Base-by-base conservation (phyloP, 2,797 vertebrate genomes). In the Furcifer pardalis region DNA sequence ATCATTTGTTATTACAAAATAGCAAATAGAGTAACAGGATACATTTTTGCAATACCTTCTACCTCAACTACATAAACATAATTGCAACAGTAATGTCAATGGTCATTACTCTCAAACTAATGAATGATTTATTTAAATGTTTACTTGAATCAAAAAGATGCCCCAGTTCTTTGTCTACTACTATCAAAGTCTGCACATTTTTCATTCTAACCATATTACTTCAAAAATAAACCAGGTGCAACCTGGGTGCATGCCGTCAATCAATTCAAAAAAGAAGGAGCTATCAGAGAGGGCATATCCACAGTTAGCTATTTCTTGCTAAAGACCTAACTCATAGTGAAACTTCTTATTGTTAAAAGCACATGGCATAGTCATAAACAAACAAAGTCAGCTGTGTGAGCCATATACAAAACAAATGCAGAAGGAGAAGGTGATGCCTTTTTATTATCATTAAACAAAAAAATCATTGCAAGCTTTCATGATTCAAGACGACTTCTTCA, bases 1-100 rank as follows among this genome's bases (percentile, higher is more conserved):
- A 49, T 66, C 82, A 42, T 0, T 30, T 52, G 30, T 75, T 73
- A 17, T 73, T 68, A 4, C 66, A 83, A 89, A 62, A 30, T 42
- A 65, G 72, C 15, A 42, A 60, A 5, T 5, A 12, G 12, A 68
- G 52, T 12, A 69, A 81, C 49, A 35, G 4, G 88, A n/a, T 86
- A 59, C 35, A 7, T 85, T 69, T 63, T 77, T 46, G 4, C 3
- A 1, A 7, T 25, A 46, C 88, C 90, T 78, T 89, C 82, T 80
- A 91, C 62, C 49, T 44, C 19, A 75, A 76, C n/a, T 84, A 73
- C 83, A 42, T 40, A 86, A 88, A 68, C 19, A n/a, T 80, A 83
- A 88, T 89, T 91, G 85, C 66, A 46, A 88, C 87, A 88, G 17
- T 32, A 83, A 75, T 32, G 63, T 65, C 10, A n/a, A 13, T 23